Evolutionary conservation across 2,113 vertebrate genomes (phyloP), one percentile per base, ranked within the genome.

Genomic region (Oenanthe oenanthe): DNA sequence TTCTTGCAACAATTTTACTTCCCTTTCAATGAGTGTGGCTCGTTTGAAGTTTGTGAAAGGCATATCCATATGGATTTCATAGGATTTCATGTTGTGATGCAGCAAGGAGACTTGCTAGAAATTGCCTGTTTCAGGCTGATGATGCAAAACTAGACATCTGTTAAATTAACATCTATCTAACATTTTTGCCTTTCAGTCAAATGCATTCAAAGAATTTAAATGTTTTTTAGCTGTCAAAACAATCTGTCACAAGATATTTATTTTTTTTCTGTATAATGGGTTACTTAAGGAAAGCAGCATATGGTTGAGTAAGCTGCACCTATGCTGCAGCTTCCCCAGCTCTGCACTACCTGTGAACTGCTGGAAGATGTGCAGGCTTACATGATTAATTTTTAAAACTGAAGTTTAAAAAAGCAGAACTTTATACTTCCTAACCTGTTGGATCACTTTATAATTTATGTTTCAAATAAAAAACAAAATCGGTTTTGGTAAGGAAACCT

Each of bases 121-220:
- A 97, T 97, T 96, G 97, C 97, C 97, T 79, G 96, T 98, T 98
- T 97, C 97, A 97, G 97, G 96, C 97, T 97, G 97, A 97, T 98
- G 97, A 98, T 97, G 97, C 96, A 98, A 97, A 98, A 95, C 95
- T 91, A 97, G 98, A 98, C 98, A 98, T 98, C 98, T 98, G 98
- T 91, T 98, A 98, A 97, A 98, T 98, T 98, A 98, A 98, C 97
- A 98, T 98, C 97, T 97, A 98, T 97, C 97, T 97, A 98, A 98
- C 94, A 70, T 97, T 94, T 96, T 97, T 98, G 97, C 97, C 97
- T 98, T 96, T 98, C 97, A 98, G 97, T 98, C 97, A 98, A 98
- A 98, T 93, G 97, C 94, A 97, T 95, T 97, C 34, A 85, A 89
- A 97, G 97, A 98, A 95, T 91, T 95, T 80, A 92, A 97, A 97